These are phyloP conservation scores for Zoanthus sansibaricus DNA, from an alignment of 92 coral and sea anemone genomes.

Conservation along the genomic window DNA sequence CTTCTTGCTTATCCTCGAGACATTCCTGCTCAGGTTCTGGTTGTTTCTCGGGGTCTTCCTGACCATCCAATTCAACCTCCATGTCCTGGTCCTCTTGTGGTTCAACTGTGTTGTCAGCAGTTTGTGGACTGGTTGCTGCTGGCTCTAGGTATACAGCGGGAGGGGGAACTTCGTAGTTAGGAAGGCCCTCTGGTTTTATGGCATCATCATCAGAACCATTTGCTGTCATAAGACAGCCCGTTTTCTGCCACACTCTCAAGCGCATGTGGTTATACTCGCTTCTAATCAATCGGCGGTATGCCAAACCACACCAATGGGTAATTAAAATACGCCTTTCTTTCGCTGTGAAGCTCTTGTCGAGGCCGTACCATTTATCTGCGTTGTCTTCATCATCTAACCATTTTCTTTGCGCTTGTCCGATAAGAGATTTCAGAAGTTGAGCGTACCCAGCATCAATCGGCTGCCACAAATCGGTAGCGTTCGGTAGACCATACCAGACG, in stretches of 20 bases:
- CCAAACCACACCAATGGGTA: conserved; percentile 53
- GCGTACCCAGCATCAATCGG: conserved; percentile 60
- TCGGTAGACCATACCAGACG: conserved; percentile 59
- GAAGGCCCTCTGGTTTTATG: conserved; percentile 59
- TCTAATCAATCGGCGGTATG: conserved; percentile 44
- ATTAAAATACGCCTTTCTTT: conserved; percentile 55
- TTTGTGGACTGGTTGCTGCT: conserved; percentile 55
- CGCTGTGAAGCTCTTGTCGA: conserved; percentile 48
- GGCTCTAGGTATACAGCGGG: conserved; percentile 47
- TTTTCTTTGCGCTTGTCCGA: conserved; percentile 60
- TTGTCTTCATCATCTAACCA: conserved; percentile 64
- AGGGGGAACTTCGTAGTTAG: conserved; percentile 43
- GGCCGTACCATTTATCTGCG: conserved; percentile 62
- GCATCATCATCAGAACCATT: conserved; percentile 54
- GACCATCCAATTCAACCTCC: conserved; percentile 50
- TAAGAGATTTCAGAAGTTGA: conserved; percentile 52
- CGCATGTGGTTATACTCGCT: conserved; percentile 56
- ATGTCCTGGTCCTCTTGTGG: conserved; percentile 12
- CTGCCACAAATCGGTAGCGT: conserved; percentile 58
- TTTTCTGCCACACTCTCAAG: conserved; percentile 57
- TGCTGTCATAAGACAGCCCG: conserved; percentile 49
- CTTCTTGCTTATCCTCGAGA: conserved; percentile 50
- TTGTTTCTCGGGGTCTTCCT: conserved; percentile 54
- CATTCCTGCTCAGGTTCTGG: conserved; percentile 17
- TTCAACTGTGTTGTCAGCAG: conserved; percentile 45